These are phyloP conservation scores for Etia nguti DNA, from an alignment of 2,113 vertebrate genomes.

Conservation along the genomic window DNA sequence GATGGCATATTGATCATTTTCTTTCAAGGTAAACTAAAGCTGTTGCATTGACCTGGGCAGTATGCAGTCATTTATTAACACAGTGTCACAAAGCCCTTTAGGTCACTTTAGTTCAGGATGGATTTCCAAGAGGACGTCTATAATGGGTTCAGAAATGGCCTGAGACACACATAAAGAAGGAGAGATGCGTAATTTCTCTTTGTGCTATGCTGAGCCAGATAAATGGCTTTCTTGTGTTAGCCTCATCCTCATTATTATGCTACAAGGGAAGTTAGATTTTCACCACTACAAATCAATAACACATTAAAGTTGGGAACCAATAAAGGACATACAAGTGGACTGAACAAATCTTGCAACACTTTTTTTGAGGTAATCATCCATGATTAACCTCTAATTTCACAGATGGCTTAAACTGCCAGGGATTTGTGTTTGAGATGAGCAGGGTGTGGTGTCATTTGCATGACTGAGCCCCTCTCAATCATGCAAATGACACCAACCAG, in stretches of 20 bases:
- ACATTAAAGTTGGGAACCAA: conserved; percentile 26
- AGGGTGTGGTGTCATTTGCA: background rate
- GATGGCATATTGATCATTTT: background rate
- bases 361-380: conserved; percentile 12
- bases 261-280: conserved; percentile 8
- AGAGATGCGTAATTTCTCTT: conserved; percentile 22
- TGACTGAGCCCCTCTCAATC: background rate
- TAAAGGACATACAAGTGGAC: conserved; percentile 7
- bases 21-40: background rate
- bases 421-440: background rate
- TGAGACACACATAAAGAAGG: background rate
- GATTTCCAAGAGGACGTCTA: background rate
- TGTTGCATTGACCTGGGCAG: background rate
- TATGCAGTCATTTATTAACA: conserved; percentile 4
- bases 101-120: background rate
- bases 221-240: conserved; percentile 14
- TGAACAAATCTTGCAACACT: background rate
- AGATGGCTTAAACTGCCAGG: background rate
- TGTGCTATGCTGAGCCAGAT: conserved; percentile 24
- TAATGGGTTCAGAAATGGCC: conserved; percentile 26
- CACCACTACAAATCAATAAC: conserved; percentile 39
- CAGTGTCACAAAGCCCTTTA: background rate
- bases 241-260: conserved; percentile 33
- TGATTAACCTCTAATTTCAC: conserved; percentile 38
- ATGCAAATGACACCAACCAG: background rate